Percentiles rank a stretch among this genome's conserved stretches.
Evolutionary conservation across 2,888 invertebrate genomes (phyloP).

Genomic region (Cloeon dipterum): DNA sequence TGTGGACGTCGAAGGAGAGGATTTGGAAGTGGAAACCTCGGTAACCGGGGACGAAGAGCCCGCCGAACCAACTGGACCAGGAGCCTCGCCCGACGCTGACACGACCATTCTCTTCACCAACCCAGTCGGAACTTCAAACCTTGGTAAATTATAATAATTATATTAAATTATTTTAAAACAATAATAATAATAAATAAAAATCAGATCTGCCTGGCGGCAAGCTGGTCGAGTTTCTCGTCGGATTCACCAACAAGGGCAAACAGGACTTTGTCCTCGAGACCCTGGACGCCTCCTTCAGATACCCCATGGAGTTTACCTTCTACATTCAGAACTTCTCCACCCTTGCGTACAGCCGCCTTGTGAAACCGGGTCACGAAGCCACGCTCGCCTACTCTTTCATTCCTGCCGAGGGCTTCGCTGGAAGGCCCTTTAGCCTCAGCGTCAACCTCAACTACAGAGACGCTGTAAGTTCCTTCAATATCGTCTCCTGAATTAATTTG

Average conservation of each 20-base stretch:
- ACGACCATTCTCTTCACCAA: constrained; percentile 75
- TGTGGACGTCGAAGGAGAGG: constrained; percentile 32
- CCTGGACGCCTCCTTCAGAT: constrained; percentile 93
- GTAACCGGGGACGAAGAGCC: constrained; percentile 29
- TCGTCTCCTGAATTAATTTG: no score
- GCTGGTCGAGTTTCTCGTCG: constrained; percentile 84
- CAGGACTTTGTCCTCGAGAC: constrained; percentile 80
- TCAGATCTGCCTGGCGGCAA: constrained; percentile 76
- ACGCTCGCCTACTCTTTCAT: constrained; percentile 88
- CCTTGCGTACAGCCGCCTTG: constrained; percentile 62
- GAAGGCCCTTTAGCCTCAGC: constrained; percentile 87
- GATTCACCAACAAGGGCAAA: constrained; percentile 85
- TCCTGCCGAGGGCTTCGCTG: constrained; percentile 90
- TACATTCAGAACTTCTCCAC: constrained; percentile 97
- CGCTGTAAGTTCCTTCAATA: no score
- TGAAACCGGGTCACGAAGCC: constrained; percentile 79
- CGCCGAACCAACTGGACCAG: constrained; percentile 26
- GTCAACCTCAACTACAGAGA: constrained; percentile 83
- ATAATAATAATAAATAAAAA: no score
- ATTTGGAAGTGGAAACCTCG: constrained; percentile 21
- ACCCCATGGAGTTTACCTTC: constrained; percentile 96
- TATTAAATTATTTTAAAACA: not conserved
- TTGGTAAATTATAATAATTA: constrained; percentile 28
- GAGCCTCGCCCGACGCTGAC: constrained; percentile 74
- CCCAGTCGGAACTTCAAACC: constrained; percentile 33